A percentile compares a stretch with the other conserved stretches of the same genome.
These are phyloP conservation scores for Drepana arcuata DNA, from an alignment of 1,140 invertebrate species.

Conservation along the genomic window DNA sequence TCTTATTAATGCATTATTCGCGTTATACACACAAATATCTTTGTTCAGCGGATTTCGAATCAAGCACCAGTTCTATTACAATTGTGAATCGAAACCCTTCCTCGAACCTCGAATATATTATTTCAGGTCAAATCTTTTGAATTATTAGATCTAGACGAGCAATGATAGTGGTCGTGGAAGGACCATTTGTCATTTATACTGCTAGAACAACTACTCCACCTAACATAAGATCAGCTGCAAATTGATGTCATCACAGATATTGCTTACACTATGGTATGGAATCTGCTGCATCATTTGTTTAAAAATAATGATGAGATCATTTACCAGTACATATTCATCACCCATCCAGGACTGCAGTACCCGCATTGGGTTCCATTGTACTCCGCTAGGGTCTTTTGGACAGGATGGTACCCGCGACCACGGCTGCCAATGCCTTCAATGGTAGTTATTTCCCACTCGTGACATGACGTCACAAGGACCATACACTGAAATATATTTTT, in stretches of 20 bases:
- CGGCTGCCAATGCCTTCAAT: conserved; percentile 84
- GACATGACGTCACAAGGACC: conserved; percentile 77
- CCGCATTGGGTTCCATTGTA: conserved; percentile 87
- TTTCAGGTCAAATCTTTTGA: too few relatives aligned
- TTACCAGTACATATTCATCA: conserved; percentile 88
- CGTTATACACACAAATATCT: background rate
- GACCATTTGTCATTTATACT: too few relatives aligned
- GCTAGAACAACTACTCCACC: background rate
- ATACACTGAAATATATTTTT: conserved; percentile 80
- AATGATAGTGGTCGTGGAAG: too few relatives aligned
- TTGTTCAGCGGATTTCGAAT: too few relatives aligned
- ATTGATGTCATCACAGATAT: background rate
- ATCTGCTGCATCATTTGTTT: background rate
- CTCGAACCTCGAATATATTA: too few relatives aligned
- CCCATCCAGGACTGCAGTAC: conserved; percentile 87
- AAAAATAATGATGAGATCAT: background rate
- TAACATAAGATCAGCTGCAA: background rate
- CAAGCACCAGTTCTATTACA: too few relatives aligned
- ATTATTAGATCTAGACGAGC: too few relatives aligned
- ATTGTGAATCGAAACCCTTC: too few relatives aligned
- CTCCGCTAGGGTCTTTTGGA: conserved; percentile 79
- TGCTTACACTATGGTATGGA: background rate
- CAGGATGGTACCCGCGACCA: conserved; percentile 79
- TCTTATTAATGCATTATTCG: background rate
- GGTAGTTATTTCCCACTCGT: conserved; percentile 84